Conservation (phyloP, 2,113 vertebrate species). For the Genyomyrus donnyi region DNA sequence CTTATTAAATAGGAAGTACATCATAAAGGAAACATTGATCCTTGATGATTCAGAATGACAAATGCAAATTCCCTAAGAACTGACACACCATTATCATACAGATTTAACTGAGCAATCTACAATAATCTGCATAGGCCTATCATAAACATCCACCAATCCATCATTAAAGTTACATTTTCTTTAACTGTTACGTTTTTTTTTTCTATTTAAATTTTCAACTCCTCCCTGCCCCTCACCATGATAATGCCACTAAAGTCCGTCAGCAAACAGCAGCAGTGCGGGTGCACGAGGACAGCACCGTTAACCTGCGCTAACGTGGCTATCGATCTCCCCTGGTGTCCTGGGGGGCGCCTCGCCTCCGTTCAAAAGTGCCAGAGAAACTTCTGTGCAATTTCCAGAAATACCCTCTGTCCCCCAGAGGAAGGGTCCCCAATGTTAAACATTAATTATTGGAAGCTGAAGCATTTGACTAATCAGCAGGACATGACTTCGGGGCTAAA, state of each 20-base stretch:
- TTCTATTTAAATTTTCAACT: background rate
- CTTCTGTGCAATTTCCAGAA: slow-evolving; percentile 52
- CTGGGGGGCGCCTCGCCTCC: slow-evolving; percentile 41
- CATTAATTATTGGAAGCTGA: slow-evolving; percentile 73
- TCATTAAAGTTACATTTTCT: too few species aligned
- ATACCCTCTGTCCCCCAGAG: slow-evolving; percentile 55
- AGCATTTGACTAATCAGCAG: slow-evolving; percentile 84
- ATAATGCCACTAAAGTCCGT: slow-evolving; percentile 31
- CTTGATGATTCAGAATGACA: background rate
- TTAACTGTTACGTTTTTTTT: too few species aligned
- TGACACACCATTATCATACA: too few species aligned
- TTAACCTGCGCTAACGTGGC: slow-evolving; percentile 60
- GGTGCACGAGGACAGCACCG: slow-evolving; percentile 51
- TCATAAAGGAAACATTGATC: background rate
- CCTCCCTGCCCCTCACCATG: background rate
- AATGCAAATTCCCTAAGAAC: background rate
- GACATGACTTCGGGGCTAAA: slow-evolving; percentile 56
- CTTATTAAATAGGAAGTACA: background rate
- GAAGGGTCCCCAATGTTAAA: slow-evolving; percentile 61
- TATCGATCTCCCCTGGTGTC: slow-evolving; percentile 59
- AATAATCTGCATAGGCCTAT: too few species aligned
- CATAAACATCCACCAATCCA: too few species aligned
- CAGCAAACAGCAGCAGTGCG: slow-evolving; percentile 49
- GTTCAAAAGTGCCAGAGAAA: slow-evolving; percentile 45
- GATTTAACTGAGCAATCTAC: too few species aligned